Conservation (phyloP, 2,888 invertebrate species). For the Eupithecia exiguata region DNA sequence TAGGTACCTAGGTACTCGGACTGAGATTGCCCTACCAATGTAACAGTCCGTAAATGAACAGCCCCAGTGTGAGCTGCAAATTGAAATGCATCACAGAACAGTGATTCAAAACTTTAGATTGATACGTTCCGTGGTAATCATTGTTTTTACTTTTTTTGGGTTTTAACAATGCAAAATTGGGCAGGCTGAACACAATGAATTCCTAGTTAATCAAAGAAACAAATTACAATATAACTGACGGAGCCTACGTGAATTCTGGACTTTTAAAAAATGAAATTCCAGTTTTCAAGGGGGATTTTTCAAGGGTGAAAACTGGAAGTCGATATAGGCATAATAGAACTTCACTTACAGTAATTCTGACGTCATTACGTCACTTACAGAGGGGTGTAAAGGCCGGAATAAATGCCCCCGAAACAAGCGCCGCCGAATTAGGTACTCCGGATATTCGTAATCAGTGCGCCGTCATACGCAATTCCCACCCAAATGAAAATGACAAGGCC, state of each 20-base stretch:
- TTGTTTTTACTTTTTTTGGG: neutral
- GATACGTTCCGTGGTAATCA: neutral
- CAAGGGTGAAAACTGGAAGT: no score
- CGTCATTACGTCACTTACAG: neutral
- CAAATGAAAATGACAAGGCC: conserved; percentile 23
- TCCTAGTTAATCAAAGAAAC: no score
- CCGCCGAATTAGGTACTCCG: conserved; percentile 35
- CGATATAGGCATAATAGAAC: no score
- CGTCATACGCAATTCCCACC: conserved; percentile 27
- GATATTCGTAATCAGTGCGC: conserved; percentile 44
- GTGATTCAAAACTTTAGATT: conserved; percentile 9
- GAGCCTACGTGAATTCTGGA: no score
- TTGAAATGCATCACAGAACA: conserved; percentile 33
- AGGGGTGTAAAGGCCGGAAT: conserved; percentile 28
- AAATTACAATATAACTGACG: no score
- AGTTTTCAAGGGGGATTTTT: no score
- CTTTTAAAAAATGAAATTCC: no score
- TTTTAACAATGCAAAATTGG: neutral
- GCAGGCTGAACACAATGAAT: no score
- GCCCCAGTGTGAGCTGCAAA: conserved; percentile 29
- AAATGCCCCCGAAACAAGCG: conserved; percentile 38
- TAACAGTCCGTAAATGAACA: conserved; percentile 23
- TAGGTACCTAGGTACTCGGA: neutral
- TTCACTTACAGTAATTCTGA: neutral
- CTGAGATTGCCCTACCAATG: conserved; percentile 37